These are phyloP conservation scores for Troides oblongomaculatus DNA, from an alignment of 2,888 invertebrate genomes.

Conservation along the genomic window DNA sequence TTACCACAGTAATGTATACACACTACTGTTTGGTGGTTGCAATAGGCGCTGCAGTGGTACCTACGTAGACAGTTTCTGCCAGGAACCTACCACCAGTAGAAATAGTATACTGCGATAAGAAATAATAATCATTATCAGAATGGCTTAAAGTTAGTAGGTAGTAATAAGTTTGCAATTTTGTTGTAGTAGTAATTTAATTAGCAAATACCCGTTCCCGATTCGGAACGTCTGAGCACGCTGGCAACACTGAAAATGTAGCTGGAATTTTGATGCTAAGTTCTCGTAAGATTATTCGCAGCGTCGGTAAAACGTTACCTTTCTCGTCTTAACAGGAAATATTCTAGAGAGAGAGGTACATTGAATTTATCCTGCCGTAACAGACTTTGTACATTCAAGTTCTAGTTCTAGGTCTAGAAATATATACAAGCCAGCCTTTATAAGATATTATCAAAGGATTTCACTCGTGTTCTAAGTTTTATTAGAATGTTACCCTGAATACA, in stretches of 20 bases:
- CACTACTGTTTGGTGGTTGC: too few species aligned
- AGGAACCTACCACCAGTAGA: too few species aligned
- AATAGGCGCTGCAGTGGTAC: too few species aligned
- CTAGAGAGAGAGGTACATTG: constrained; percentile 12
- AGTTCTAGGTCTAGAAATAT: neutral
- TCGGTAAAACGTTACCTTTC: constrained; percentile 13
- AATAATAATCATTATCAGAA: too few species aligned
- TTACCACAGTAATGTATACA: too few species aligned
- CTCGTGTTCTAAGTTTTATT: too few species aligned
- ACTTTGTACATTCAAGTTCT: neutral
- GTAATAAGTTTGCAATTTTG: neutral
- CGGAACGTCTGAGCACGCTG: neutral
- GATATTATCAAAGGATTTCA: too few species aligned
- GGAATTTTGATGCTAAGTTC: constrained; percentile 3
- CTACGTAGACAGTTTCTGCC: too few species aligned
- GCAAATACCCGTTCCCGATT: neutral
- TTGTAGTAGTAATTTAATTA: neutral
- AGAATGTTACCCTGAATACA: too few species aligned
- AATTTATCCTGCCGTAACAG: constrained; percentile 6
- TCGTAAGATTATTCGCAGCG: constrained; percentile 18
- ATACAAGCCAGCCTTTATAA: neutral
- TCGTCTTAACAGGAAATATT: constrained; percentile 17
- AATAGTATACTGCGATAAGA: too few species aligned
- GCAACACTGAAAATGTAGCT: neutral
- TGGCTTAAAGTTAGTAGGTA: too few species aligned